Evolutionary conservation across 2,113 vertebrate genomes (phyloP), one percentile per base, ranked within the genome.

Genomic region (Seriola aureovittata): DNA sequence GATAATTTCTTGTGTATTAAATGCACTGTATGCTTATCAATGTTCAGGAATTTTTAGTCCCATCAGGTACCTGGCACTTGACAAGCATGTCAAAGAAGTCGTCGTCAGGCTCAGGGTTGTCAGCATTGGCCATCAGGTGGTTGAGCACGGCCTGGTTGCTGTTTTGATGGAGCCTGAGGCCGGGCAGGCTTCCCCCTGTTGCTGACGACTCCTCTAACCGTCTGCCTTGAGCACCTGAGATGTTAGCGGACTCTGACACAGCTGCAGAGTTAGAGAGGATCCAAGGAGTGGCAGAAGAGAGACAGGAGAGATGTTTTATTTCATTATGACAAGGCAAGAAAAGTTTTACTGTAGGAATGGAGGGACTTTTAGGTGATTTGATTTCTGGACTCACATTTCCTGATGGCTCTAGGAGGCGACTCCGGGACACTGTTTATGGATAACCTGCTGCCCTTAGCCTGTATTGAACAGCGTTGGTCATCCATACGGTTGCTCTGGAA

Each of bases 401-500:
- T 94, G 84, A 95, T 90, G 71, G 83, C 83, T 89, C 85, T 95
- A 16, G 95, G 88, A n/a, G 96, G 95, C 0, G 95, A 92, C 32
- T 95, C 93, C 3, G 95, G 48, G 3, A 93, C 71, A 0, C 80
- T 69, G 52, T 71, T 85, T 23, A 94, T 58, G 1, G 95, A 69
- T 17, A 93, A 48, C 46, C 89, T 82, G 91, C 88, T 96, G 80
- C 94, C 93, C 64, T 95, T 94, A 29, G 96, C 95, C 68, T 93
- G 91, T 65, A 99, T 94, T 68, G 92, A 96, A 75, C 96, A 99
- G 62, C 98, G 95, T 86, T 99, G 98, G 85, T 99, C 98, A 16
- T 99, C 98, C 98, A 99, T 99, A 70, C 98, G 96, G 88, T 96
- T 99, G 94, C 97, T 99, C 89, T 99, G 98, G 94, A 99, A 99